Percentiles rank a stretch among this genome's conserved stretches.
These are phyloP conservation scores for Mesochorus sp. DNA, from an alignment of 2,888 invertebrate genomes.

Conservation along the genomic window DNA sequence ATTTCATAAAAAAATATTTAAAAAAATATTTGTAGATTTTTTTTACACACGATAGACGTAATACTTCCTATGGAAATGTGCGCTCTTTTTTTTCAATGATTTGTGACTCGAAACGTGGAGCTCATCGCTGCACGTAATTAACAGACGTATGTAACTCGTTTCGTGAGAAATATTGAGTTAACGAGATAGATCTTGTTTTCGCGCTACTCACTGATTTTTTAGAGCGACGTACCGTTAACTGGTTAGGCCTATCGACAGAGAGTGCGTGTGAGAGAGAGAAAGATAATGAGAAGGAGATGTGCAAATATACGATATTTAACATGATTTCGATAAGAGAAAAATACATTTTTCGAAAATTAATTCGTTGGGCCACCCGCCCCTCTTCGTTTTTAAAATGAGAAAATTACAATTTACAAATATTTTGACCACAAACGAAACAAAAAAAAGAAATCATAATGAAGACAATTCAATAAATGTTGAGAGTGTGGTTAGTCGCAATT, in stretches of 20 bases:
- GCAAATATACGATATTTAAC: background rate
- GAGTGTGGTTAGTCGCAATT: no score
- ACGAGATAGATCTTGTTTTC: slow-evolving; percentile 47
- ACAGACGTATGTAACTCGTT: slow-evolving; percentile 8
- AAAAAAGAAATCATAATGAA: no score
- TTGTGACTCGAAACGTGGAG: background rate
- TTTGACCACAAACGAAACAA: no score
- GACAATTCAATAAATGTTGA: no score
- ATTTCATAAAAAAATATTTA: no score
- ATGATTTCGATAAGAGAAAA: background rate
- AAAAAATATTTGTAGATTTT: no score
- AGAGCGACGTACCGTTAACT: slow-evolving; percentile 62
- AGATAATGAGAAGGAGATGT: background rate
- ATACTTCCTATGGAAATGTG: no score
- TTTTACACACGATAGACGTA: no score
- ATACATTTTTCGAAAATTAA: background rate
- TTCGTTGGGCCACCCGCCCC: no score
- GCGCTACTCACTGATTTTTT: slow-evolving; percentile 67
- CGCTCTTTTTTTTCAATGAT: no score
- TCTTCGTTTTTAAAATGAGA: no score
- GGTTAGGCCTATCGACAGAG: background rate
- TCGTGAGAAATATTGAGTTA: slow-evolving; percentile 33
- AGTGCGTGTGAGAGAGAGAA: background rate
- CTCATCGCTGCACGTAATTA: background rate
- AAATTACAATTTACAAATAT: no score